These are phyloP conservation scores for Thelaira solivaga DNA, from an alignment of 2,888 invertebrate species.

Conservation along the genomic window DNA sequence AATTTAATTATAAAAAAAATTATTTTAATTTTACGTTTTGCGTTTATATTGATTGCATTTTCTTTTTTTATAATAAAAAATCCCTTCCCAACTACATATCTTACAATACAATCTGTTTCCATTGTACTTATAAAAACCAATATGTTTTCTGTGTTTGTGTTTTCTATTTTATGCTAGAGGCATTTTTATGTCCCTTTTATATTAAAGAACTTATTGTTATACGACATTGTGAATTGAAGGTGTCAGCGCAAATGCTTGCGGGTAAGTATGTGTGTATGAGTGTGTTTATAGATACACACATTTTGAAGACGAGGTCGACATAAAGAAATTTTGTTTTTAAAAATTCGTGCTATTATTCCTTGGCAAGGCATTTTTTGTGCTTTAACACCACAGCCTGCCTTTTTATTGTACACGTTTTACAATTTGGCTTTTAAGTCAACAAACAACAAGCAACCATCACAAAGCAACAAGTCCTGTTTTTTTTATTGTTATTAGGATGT, in stretches of 20 bases:
- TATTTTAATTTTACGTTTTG: too few relatives aligned
- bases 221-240: constrained; percentile 20
- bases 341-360: not conserved
- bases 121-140: not conserved
- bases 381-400: not conserved
- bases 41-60: too few relatives aligned
- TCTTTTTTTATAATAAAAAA: too few relatives aligned
- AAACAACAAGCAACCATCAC: constrained; percentile 47
- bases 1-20: too few relatives aligned
- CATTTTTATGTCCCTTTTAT: constrained; percentile 13
- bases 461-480: constrained; percentile 33
- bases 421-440: not conserved
- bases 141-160: constrained; percentile 18
- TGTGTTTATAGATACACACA: not conserved
- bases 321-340: constrained; percentile 25
- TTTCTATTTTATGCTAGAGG: not conserved
- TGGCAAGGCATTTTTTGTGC: not conserved
- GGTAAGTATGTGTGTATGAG: too few relatives aligned
- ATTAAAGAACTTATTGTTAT: not conserved
- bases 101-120: too few relatives aligned
- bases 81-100: too few relatives aligned
- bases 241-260: constrained; percentile 4
- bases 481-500: not conserved
- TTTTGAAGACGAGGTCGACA: constrained; percentile 16
- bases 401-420: not conserved